These are phyloP conservation scores for Anoura caudifer DNA, from an alignment of 2,113 vertebrate genomes.

Conservation along the genomic window DNA sequence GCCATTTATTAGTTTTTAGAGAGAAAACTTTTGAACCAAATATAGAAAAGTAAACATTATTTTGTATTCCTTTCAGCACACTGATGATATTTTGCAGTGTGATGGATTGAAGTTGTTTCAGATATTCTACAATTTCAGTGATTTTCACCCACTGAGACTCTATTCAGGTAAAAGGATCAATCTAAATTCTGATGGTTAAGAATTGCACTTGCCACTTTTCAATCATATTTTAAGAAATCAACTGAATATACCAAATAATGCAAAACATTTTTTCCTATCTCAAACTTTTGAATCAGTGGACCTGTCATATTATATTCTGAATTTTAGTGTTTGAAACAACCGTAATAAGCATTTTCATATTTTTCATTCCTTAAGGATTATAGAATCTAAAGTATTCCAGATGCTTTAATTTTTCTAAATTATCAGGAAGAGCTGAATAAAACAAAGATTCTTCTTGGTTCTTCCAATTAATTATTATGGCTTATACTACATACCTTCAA, in stretches of 20 bases:
- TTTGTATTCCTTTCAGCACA: conserved; percentile 57
- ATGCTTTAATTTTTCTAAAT: background rate
- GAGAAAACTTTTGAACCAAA: conserved; percentile 57
- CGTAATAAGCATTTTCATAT: background rate
- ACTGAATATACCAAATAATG: conserved; percentile 48
- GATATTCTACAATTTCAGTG: conserved; percentile 65
- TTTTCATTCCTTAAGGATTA: conserved; percentile 8
- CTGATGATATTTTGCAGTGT: conserved; percentile 63
- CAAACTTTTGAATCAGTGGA: conserved; percentile 14
- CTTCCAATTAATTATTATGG: background rate
- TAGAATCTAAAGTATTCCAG: background rate
- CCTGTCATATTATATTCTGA: background rate
- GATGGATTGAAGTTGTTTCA: conserved; percentile 64
- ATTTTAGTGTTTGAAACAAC: conserved; percentile 11
- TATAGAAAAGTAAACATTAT: conserved; percentile 65
- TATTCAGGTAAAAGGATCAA: conserved; percentile 64
- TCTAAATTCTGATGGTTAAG: conserved; percentile 68
- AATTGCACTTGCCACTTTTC: conserved; percentile 41
- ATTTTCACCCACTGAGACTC: conserved; percentile 69
- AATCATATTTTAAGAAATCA: conserved; percentile 62
- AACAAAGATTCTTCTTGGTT: conserved; percentile 16
- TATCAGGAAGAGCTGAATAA: background rate
- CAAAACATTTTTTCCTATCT: conserved; percentile 26
- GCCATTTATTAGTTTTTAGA: conserved; percentile 53
- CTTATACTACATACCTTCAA: background rate